Percentiles rank a stretch among this genome's conserved stretches.
Conservation (phyloP, 2,113 vertebrate species). For the Cryptotis parvus region DNA sequence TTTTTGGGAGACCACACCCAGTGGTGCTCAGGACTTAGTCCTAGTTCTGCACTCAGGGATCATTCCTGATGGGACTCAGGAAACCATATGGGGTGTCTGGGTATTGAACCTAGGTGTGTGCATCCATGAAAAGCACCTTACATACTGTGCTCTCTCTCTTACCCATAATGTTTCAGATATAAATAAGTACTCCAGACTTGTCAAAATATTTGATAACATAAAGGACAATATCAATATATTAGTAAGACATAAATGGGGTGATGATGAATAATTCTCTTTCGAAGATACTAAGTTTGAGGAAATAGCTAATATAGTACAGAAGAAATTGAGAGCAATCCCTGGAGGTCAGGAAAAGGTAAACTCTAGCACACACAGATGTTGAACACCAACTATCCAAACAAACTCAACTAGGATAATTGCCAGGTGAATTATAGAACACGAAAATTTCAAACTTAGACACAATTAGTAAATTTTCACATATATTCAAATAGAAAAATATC, state of each 20-base stretch:
- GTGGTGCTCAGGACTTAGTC: too few species aligned
- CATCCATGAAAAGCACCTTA: too few species aligned
- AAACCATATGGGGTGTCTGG: too few species aligned
- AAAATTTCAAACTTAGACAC: constrained; percentile 19
- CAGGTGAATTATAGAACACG: neutral
- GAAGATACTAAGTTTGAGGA: neutral
- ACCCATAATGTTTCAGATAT: neutral
- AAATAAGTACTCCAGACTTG: neutral
- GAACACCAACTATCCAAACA: neutral
- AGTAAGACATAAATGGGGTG: neutral
- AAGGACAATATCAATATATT: neutral
- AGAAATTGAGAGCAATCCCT: neutral
- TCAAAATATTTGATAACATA: neutral
- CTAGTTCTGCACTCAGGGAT: too few species aligned
- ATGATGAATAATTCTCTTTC: neutral
- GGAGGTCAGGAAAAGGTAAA: neutral
- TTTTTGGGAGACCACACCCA: too few species aligned
- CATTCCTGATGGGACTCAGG: too few species aligned
- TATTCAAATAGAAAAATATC: neutral
- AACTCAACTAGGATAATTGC: neutral
- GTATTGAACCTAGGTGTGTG: too few species aligned
- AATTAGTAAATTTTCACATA: neutral
- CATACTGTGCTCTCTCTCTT: too few species aligned
- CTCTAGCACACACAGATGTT: neutral
- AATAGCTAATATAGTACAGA: neutral